A percentile compares a stretch with the other conserved stretches of the same genome.
Evolutionary conservation across 2,888 invertebrate species (phyloP).

Genomic region (Exephanes ischioxanthus): DNA sequence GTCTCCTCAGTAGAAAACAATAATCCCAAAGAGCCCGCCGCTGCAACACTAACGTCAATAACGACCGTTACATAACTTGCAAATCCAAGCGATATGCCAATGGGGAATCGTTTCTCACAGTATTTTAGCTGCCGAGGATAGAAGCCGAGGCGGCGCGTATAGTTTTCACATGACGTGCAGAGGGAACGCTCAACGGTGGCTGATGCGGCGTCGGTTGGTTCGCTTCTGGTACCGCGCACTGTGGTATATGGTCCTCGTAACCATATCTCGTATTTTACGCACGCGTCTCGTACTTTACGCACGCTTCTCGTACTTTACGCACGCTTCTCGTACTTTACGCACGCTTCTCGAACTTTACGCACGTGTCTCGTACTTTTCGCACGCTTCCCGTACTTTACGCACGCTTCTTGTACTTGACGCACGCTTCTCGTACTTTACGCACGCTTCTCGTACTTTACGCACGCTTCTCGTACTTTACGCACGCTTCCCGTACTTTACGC

Average conservation of each 20-base stretch:
- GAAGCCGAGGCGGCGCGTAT: conserved; percentile 14
- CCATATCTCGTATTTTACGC: conserved; percentile 81
- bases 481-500: too few relatives aligned
- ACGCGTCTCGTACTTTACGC: too few relatives aligned
- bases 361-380: too few relatives aligned
- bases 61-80: conserved; percentile 79
- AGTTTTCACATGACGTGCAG: conserved; percentile 41
- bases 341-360: too few relatives aligned
- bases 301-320: too few relatives aligned
- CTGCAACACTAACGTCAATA: conserved; percentile 62
- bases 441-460: too few relatives aligned
- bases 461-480: too few relatives aligned
- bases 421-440: too few relatives aligned
- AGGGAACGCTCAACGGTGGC: conserved; percentile 51
- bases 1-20: conserved; percentile 25
- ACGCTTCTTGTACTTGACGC: too few relatives aligned
- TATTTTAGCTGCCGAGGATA: conserved; percentile 18
- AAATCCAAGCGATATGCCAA: conserved; percentile 74
- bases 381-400: too few relatives aligned
- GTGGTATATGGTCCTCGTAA: conserved; percentile 77
- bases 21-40: background rate
- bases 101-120: conserved; percentile 12
- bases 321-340: too few relatives aligned
- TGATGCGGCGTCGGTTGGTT: conserved; percentile 2
- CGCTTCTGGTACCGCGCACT: conserved; percentile 54